Conservation (phyloP, 2,113 vertebrate genomes). For the Carlito syrichta region DNA sequence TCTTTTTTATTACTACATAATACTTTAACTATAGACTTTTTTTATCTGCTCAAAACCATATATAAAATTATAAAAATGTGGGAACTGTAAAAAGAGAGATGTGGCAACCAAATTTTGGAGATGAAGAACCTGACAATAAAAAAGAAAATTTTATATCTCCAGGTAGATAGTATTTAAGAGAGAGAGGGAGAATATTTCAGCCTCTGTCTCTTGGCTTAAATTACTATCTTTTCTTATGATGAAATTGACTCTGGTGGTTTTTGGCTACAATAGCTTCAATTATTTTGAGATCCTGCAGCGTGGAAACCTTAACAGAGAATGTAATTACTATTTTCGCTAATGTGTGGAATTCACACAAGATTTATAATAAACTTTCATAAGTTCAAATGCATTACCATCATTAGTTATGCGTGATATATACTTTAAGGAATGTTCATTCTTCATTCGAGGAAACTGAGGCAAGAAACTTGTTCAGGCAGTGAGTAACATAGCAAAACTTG, state of each 20-base stretch:
- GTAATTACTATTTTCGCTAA: conserved; percentile 29
- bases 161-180: no score
- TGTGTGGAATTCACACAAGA: background rate
- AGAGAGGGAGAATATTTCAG: no score
- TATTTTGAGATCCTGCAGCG: background rate
- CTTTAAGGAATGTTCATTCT: conserved; percentile 2
- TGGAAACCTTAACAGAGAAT: background rate
- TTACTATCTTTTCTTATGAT: background rate
- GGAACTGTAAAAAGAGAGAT: background rate
- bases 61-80: background rate
- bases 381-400: background rate
- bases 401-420: background rate
- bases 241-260: background rate
- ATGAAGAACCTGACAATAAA: background rate
- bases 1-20: background rate
- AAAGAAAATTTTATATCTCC: background rate
- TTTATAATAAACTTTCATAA: background rate
- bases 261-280: background rate
- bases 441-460: conserved; percentile 4
- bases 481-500: background rate
- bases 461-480: background rate
- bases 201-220: background rate
- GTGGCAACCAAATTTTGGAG: background rate
- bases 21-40: background rate
- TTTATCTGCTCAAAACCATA: background rate